Base-by-base conservation (phyloP, 2,888 invertebrate species). In the Limenitis camilla region DNA sequence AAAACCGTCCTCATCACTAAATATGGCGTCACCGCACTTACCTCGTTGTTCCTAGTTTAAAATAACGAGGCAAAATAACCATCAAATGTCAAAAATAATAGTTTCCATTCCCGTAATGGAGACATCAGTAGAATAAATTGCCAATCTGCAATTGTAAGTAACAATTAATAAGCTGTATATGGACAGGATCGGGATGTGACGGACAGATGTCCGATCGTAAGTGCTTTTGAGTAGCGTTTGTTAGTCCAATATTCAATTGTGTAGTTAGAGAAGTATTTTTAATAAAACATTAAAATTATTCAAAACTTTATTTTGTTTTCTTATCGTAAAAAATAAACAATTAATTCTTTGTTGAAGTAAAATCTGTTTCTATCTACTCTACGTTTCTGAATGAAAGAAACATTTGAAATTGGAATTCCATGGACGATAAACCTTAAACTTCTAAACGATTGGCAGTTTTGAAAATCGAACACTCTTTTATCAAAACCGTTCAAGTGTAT, bases 121-220 rank as follows among this genome's bases (percentile, higher is more conserved):
- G 69, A 70, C 69, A 69, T 71, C 70, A 68, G 72, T 70, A 73
- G 64, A 75, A 78, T 79, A 80, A 81, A 80, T 76, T 72, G 73
- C 67, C 69, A 72, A 77, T 80, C 80, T 81, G 74, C 74, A 77
- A 79, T 81, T 76, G 72, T 78, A 81, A 74, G 71, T 68, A 69
- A 72, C 71, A 76, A 76, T 76, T 79, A 79, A 79, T 80, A 75
- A 56, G 55, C 78, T 76, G 60, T 80, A 77, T 61, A 83, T 67
- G 81, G 81, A 32, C 48, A 54, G 59, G 62, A 58, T 60, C 62
- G 61, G 40, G 66, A 65, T 62, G 68, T 76, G 78, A 74, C 72
- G 58, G 78, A 74, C 76, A 63, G 69, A 58, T 66, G 64, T 62
- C 66, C 62, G 56, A 55, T 49, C 57, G 54, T 41, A 29, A 53